These are phyloP conservation scores for Pseudococcus viburni DNA, from an alignment of 2,888 invertebrate genomes.

Conservation along the genomic window DNA sequence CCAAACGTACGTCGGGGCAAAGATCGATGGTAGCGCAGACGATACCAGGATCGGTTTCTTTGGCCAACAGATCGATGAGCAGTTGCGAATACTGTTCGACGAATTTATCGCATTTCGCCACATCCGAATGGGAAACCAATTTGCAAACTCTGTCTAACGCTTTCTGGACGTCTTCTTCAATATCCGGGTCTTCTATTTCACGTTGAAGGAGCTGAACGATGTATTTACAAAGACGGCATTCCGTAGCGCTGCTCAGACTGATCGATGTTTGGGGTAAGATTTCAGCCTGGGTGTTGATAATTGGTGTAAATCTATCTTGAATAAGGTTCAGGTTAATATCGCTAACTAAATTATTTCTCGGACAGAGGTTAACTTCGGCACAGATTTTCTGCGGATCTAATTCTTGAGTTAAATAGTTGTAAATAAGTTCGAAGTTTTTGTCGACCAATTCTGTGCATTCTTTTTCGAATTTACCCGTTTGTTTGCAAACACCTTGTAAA, in stretches of 20 bases:
- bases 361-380: conserved; percentile 80
- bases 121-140: conserved; percentile 77
- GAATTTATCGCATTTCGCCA: conserved; percentile 81
- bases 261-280: neutral
- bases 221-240: conserved; percentile 86
- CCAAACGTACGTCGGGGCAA: conserved; percentile 72
- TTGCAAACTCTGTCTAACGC: conserved; percentile 81
- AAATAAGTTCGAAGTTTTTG: conserved; percentile 83
- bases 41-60: conserved; percentile 83
- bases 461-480: conserved; percentile 80
- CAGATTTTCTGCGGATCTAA: conserved; percentile 82
- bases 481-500: conserved; percentile 80
- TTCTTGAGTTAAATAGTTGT: conserved; percentile 79
- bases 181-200: conserved; percentile 70
- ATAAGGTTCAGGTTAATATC: conserved; percentile 23
- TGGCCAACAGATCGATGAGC: conserved; percentile 83
- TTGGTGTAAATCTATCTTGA: neutral
- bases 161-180: conserved; percentile 76
- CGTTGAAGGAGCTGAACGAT: conserved; percentile 85
- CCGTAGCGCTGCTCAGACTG: neutral
- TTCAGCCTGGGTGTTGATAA: neutral
- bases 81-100: conserved; percentile 85
- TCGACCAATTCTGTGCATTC: conserved; percentile 85
- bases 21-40: conserved; percentile 89
- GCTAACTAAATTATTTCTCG: conserved; percentile 69